phyloP scores from a whole-genome alignment of 2,113 vertebrate genomes.

The Oreochromis niloticus region DNA sequence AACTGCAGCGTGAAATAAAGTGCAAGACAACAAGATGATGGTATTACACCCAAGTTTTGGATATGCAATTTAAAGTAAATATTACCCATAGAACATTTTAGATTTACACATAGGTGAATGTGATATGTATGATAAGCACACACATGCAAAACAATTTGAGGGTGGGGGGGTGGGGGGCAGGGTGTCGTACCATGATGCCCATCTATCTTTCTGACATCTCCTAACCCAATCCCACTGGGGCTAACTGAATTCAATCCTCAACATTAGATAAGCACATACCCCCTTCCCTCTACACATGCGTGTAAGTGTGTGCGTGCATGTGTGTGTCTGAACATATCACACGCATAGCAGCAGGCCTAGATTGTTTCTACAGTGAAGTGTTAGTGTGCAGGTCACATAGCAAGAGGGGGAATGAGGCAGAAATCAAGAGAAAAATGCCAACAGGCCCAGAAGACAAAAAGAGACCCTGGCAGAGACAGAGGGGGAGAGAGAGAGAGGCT shows the following conservation, averaged over 20 bases:
- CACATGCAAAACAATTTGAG: slow-evolving; percentile 69
- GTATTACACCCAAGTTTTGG: background rate
- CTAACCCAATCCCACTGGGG: slow-evolving; percentile 79
- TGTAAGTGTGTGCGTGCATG: slow-evolving; percentile 11
- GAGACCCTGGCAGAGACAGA: background rate
- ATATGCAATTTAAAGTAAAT: background rate
- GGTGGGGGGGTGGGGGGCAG: slow-evolving; percentile 16
- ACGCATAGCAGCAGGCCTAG: slow-evolving; percentile 30
- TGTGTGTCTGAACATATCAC: slow-evolving; percentile 44
- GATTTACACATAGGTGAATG: slow-evolving; percentile 27
- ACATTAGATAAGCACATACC: slow-evolving; percentile 77
- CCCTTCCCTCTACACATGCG: slow-evolving; percentile 33
- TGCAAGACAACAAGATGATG: background rate
- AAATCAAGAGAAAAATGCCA: slow-evolving; percentile 37
- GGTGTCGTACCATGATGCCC: slow-evolving; percentile 69
- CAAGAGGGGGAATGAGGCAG: slow-evolving; percentile 30
- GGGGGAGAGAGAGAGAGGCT: slow-evolving; percentile 2
- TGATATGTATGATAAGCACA: slow-evolving; percentile 46
- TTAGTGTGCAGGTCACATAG: slow-evolving; percentile 62
- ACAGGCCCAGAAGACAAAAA: slow-evolving; percentile 42
- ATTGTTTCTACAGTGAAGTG: slow-evolving; percentile 57
- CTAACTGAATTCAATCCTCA: slow-evolving; percentile 78
- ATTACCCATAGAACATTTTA: background rate
- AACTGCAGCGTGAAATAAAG: background rate
- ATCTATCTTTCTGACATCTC: slow-evolving; percentile 82